Percentiles rank a stretch among this genome's conserved stretches.
These are phyloP conservation scores for Atherix ibis DNA, from an alignment of 2,888 invertebrate genomes.

Conservation along the genomic window DNA sequence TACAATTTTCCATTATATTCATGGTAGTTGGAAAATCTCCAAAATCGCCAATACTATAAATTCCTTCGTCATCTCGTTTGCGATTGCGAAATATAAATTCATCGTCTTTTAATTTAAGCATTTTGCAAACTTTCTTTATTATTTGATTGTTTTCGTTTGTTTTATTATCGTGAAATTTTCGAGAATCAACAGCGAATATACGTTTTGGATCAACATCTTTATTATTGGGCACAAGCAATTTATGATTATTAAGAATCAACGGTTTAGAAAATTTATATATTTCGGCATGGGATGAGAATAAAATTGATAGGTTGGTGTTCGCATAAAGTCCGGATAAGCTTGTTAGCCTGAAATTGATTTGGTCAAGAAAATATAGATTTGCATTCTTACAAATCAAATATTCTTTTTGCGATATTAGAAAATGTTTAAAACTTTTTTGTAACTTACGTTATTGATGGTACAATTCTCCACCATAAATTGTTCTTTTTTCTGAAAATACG, in stretches of 20 bases:
- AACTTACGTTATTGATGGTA: conserved; percentile 21
- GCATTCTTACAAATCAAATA: not conserved
- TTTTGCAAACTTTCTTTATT: too few relatives aligned
- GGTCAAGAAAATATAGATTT: not conserved
- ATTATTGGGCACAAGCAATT: conserved; percentile 13
- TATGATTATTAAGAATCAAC: conserved; percentile 4
- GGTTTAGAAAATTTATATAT: conserved; percentile 14
- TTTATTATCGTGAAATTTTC: conserved; percentile 12
- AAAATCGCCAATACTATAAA: conserved; percentile 14
- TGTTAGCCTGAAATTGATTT: conserved; percentile 8
- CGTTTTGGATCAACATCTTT: conserved; percentile 16
- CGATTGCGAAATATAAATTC: conserved; percentile 4
- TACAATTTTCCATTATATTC: conserved; percentile 17
- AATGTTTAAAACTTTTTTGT: not conserved
- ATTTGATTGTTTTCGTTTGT: conserved; percentile 6
- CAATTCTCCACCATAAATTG: conserved; percentile 22
- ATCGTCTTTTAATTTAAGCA: conserved; percentile 4
- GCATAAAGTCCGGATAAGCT: conserved; percentile 12
- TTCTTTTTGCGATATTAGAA: not conserved
- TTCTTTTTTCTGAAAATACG: conserved; percentile 20
- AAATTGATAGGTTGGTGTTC: conserved; percentile 19
- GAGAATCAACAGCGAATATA: conserved; percentile 13
- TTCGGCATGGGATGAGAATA: conserved; percentile 22
- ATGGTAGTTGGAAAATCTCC: conserved; percentile 15
- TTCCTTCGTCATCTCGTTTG: conserved; percentile 5